phyloP scores from a whole-genome alignment of 2,888 invertebrate genomes.

The Philonicus albiceps region DNA sequence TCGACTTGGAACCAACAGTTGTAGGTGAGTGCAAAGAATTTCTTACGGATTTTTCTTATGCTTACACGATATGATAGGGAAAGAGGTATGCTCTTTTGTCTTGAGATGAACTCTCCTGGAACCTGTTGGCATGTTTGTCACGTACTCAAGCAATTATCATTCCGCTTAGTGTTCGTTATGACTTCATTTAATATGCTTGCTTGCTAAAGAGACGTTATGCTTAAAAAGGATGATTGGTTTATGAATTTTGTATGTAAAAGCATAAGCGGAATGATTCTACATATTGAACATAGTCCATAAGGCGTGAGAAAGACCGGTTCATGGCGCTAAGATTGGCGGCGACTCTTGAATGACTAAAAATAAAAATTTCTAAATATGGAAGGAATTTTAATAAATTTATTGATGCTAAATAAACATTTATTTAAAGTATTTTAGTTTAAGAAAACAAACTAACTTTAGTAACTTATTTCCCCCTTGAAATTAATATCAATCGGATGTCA shows the following conservation, averaged over 20 bases:
- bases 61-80: not conserved
- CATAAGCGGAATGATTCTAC: not conserved
- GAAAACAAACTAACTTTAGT: no score
- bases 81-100: not conserved
- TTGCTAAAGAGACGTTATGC: not conserved
- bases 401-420: not conserved
- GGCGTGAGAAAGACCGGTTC: not conserved
- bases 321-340: not conserved
- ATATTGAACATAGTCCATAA: not conserved
- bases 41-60: not conserved
- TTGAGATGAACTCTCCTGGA: not conserved
- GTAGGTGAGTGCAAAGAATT: slow-evolving; percentile 70
- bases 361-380: not conserved
- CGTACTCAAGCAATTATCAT: not conserved
- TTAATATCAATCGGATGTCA: no score
- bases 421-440: no score
- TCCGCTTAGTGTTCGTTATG: not conserved
- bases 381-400: not conserved
- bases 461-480: no score
- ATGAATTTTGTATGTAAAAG: not conserved
- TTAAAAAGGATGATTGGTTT: not conserved
- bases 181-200: not conserved
- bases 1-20: slow-evolving; percentile 92
- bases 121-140: not conserved
- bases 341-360: not conserved